These are phyloP conservation scores for Venusia cambrica DNA, from an alignment of 2,888 invertebrate genomes.

Conservation along the genomic window DNA sequence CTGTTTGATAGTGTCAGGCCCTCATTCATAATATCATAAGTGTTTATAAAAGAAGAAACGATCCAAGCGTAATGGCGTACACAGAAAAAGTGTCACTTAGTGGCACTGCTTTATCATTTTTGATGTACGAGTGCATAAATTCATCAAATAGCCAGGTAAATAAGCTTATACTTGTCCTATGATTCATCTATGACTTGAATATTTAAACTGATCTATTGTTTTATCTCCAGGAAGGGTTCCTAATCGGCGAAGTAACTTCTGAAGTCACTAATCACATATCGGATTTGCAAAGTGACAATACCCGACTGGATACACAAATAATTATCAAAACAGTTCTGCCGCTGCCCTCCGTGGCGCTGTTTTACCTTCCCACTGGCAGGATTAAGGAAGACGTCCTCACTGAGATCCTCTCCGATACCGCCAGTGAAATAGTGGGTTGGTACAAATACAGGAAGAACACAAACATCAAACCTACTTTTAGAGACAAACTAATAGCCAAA, in stretches of 20 bases:
- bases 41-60: constrained; percentile 6
- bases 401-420: constrained; percentile 73
- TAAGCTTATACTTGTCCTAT: not conserved
- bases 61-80: constrained; percentile 36
- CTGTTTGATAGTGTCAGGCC: not conserved
- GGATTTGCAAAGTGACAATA: constrained; percentile 83
- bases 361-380: constrained; percentile 81
- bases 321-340: constrained; percentile 82
- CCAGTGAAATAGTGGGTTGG: constrained; percentile 84
- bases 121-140: constrained; percentile 85
- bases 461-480: constrained; percentile 78
- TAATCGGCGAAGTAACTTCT: constrained; percentile 83
- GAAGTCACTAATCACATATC: constrained; percentile 85
- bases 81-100: constrained; percentile 77
- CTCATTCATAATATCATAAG: not conserved
- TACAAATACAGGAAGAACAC: constrained; percentile 82
- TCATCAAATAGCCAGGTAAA: constrained; percentile 80
- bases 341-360: constrained; percentile 77
- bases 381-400: constrained; percentile 78
- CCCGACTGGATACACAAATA: constrained; percentile 82
- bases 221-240: constrained; percentile 79
- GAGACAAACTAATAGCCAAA: constrained; percentile 83
- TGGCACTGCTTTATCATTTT: constrained; percentile 84
- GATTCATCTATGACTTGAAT: not conserved
- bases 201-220: constrained; percentile 3